Evolutionary conservation across 2,797 vertebrate genomes (phyloP).

Genomic region (Lepus townsendii): DNA sequence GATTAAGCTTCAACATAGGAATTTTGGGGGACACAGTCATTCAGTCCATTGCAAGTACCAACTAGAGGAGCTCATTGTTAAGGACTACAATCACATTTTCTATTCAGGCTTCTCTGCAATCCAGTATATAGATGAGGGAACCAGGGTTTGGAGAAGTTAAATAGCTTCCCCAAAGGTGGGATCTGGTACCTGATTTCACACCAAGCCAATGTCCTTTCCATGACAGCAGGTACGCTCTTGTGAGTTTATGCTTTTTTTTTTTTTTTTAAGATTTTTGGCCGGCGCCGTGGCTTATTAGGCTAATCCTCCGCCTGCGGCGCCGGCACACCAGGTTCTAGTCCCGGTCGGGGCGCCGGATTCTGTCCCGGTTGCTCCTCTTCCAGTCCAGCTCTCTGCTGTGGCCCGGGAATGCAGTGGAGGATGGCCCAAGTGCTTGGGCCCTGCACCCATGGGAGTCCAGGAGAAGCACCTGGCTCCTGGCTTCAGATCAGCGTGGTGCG

Average conservation of each 20-base stretch:
- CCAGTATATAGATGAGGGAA: not conserved
- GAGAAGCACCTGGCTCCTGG: too few species aligned
- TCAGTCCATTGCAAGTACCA: not conserved
- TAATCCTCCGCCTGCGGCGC: too few species aligned
- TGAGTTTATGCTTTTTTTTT: not conserved
- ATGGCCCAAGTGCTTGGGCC: too few species aligned
- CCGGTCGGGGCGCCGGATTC: too few species aligned
- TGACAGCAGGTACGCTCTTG: not conserved
- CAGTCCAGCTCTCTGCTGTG: too few species aligned
- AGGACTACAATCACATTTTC: not conserved
- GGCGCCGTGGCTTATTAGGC: too few species aligned
- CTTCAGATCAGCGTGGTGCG: too few species aligned
- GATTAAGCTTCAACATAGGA: not conserved
- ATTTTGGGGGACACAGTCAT: not conserved
- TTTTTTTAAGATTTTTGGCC: too few species aligned
- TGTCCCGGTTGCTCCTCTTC: too few species aligned
- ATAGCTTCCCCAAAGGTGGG: not conserved
- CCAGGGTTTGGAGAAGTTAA: not conserved
- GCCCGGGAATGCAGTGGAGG: too few species aligned
- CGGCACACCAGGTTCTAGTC: too few species aligned
- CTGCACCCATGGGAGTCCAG: too few species aligned
- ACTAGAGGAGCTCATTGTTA: not conserved
- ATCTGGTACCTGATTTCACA: not conserved
- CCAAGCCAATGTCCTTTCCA: not conserved
- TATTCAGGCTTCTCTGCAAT: not conserved